A percentile compares a stretch with the other conserved stretches of the same genome.
Conservation (phyloP, 1,140 invertebrate genomes). For the Drosophila mayri region DNA sequence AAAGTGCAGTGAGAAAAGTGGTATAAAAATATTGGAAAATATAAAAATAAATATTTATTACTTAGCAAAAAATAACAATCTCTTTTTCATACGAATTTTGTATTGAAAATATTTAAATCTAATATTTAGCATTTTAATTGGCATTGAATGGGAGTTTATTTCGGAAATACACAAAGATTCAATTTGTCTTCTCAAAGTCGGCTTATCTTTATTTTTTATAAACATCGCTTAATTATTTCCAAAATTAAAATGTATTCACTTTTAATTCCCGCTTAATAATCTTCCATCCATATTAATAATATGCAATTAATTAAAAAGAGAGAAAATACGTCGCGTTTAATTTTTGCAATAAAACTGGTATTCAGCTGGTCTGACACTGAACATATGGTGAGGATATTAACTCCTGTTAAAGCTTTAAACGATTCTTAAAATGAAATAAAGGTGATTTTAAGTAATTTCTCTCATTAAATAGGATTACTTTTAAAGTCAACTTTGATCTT, state of each 20-base stretch:
- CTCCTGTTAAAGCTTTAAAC: background rate
- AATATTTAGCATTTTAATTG: background rate
- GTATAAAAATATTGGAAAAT: background rate
- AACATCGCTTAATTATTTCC: conserved; percentile 10
- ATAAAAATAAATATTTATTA: background rate
- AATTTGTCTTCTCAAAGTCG: background rate
- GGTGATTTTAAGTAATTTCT: background rate
- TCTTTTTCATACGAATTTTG: background rate
- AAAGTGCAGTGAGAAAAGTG: conserved; percentile 8
- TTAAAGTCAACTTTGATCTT: background rate
- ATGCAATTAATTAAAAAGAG: conserved; percentile 17
- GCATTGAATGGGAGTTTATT: conserved; percentile 1
- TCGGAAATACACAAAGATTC: background rate
- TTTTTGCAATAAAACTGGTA: conserved; percentile 8
- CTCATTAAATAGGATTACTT: no score
- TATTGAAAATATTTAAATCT: background rate
- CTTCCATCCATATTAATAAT: conserved; percentile 7
- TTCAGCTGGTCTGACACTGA: background rate
- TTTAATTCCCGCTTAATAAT: conserved; percentile 23
- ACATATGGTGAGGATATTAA: background rate
- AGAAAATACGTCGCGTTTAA: background rate
- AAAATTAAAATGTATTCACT: conserved; percentile 8
- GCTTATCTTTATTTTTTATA: background rate
- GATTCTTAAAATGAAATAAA: background rate
- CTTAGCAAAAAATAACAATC: background rate